Evolutionary conservation across 2,797 vertebrate genomes (phyloP).

Genomic region (Sylvia borin): DNA sequence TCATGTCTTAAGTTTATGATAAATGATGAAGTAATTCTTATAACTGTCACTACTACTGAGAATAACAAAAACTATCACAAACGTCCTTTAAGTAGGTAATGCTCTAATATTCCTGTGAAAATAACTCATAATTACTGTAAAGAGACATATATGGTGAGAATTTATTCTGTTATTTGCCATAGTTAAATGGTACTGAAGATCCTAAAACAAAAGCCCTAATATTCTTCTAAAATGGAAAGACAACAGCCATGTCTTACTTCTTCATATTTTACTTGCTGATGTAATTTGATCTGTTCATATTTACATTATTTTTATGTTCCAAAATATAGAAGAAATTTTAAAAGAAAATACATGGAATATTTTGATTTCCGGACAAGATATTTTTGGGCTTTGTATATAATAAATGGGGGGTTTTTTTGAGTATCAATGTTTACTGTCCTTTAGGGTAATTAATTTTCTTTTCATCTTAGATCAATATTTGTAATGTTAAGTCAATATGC

Average conservation of each 20-base stretch:
- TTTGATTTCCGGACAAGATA: background rate
- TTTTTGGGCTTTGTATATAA: background rate
- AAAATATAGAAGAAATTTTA: background rate
- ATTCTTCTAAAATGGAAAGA: background rate
- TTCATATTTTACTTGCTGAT: background rate
- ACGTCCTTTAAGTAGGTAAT: background rate
- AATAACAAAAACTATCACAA: background rate
- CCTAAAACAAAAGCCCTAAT: rapidly evolving
- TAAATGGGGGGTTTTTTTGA: background rate
- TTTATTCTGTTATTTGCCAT: background rate
- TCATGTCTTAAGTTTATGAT: background rate
- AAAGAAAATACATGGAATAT: background rate
- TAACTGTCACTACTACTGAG: background rate
- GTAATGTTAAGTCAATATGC: background rate
- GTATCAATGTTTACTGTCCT: background rate
- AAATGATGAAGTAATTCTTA: background rate
- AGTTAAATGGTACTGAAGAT: background rate
- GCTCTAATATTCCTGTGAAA: background rate
- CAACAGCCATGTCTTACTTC: background rate
- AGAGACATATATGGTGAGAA: background rate
- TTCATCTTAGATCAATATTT: constrained; percentile 12
- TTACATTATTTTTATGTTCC: background rate
- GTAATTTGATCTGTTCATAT: background rate
- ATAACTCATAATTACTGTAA: background rate
- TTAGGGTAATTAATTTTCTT: background rate